These are phyloP conservation scores for Acestrorhynchus altus DNA, from an alignment of 2,797 vertebrate genomes.

Conservation along the genomic window DNA sequence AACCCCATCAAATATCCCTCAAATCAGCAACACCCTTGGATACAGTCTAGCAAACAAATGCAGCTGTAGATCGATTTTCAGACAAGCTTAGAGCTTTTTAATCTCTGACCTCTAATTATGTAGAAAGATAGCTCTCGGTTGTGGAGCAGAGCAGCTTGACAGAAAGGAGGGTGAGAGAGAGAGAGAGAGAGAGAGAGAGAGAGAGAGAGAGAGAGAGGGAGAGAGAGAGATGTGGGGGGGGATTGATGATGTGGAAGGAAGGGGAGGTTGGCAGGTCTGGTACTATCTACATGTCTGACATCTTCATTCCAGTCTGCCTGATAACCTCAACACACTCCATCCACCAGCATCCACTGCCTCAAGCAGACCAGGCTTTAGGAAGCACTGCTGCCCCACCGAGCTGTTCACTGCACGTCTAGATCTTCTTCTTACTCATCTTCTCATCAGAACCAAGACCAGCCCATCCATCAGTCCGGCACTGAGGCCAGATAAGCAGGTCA, in stretches of 20 bases:
- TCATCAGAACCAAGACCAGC: background rate
- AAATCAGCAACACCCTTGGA: background rate
- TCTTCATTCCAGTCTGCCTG: constrained; percentile 42
- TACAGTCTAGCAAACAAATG: background rate
- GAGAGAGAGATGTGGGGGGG: background rate
- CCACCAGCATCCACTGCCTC: background rate
- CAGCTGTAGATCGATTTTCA: constrained; percentile 30
- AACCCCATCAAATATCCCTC: background rate
- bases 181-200: background rate
- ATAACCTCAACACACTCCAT: constrained; percentile 14
- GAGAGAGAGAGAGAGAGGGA: background rate
- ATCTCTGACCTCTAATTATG: constrained; percentile 56
- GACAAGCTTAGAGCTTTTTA: constrained; percentile 34
- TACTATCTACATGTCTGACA: constrained; percentile 29
- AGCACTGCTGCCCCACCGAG: background rate
- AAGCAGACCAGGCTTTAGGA: background rate
- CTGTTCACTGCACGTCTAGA: background rate
- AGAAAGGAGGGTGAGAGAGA: constrained; percentile 1
- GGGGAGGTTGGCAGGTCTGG: constrained; percentile 30
- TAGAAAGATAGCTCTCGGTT: constrained; percentile 23
- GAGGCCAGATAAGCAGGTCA: background rate
- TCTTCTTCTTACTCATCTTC: background rate
- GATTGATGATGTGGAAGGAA: constrained; percentile 46
- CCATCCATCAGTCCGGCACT: background rate
- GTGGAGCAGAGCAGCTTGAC: constrained; percentile 18